phyloP scores from a whole-genome alignment of 2,888 invertebrate genomes.

The Trissoscelio sp. region DNA sequence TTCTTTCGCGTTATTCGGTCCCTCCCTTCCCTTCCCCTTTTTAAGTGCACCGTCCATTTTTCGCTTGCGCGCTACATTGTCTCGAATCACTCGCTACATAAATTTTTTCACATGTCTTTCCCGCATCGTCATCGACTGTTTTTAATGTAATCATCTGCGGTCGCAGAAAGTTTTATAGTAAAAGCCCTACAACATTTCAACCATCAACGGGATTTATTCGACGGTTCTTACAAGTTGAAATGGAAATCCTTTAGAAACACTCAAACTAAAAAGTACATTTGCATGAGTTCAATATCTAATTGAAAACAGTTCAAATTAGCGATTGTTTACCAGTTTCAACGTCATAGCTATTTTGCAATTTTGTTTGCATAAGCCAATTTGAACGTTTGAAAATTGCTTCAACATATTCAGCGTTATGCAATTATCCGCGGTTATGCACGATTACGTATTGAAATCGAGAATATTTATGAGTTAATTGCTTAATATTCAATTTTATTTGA shows the following conservation, averaged over 20 bases:
- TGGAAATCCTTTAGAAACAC: slow-evolving; percentile 7
- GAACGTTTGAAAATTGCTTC: neutral
- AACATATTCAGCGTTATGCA: slow-evolving; percentile 2
- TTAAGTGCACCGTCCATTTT: slow-evolving; percentile 70
- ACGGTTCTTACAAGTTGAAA: slow-evolving; percentile 20
- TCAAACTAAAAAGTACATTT: too few relatives aligned
- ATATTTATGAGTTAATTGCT: slow-evolving; percentile 5
- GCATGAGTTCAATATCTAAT: too few relatives aligned
- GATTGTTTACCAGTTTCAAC: too few relatives aligned
- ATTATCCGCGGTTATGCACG: neutral
- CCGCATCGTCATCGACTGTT: slow-evolving; percentile 40
- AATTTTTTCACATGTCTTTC: slow-evolving; percentile 58
- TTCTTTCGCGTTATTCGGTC: slow-evolving; percentile 55
- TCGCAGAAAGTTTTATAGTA: slow-evolving; percentile 55
- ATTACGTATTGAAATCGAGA: neutral
- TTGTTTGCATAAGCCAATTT: neutral
- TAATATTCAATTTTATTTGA: slow-evolving; percentile 13
- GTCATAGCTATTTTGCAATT: neutral
- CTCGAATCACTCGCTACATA: slow-evolving; percentile 62
- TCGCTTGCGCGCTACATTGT: slow-evolving; percentile 65
- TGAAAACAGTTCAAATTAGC: too few relatives aligned
- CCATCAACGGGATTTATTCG: slow-evolving; percentile 54
- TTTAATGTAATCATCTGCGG: slow-evolving; percentile 60
- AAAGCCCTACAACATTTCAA: slow-evolving; percentile 52
- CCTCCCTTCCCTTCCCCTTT: slow-evolving; percentile 34